A percentile compares a stretch with the other conserved stretches of the same genome.
phyloP scores from a whole-genome alignment of 2,888 invertebrate genomes.

The Ecliptopera silaceata region DNA sequence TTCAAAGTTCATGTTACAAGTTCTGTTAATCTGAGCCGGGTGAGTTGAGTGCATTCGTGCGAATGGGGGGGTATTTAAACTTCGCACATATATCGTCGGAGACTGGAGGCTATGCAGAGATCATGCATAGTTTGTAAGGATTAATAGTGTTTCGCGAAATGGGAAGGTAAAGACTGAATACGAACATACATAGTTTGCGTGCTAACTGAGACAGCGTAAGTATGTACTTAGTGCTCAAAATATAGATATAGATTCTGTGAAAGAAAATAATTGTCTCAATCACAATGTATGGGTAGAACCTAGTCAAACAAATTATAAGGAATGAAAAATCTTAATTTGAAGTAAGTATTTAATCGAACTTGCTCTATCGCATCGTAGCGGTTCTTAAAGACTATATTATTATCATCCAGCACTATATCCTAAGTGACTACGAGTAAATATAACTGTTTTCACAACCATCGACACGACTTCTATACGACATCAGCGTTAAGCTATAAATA shows the following conservation, averaged over 20 bases:
- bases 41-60: constrained; percentile 29
- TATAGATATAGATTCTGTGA: no score
- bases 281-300: no score
- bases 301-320: no score
- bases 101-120: constrained; percentile 28
- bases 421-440: constrained; percentile 1
- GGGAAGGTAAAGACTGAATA: not conserved
- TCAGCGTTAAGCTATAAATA: no score
- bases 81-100: constrained; percentile 37
- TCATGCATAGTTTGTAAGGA: constrained; percentile 17
- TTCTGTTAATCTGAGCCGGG: constrained; percentile 18
- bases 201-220: no score
- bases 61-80: constrained; percentile 36
- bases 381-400: no score
- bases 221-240: no score
- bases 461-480: no score
- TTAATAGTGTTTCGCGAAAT: constrained; percentile 8
- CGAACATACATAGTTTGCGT: no score
- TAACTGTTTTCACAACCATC: no score
- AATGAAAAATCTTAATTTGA: no score
- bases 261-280: no score
- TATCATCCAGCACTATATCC: not conserved
- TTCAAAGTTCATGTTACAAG: constrained; percentile 14
- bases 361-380: not conserved
- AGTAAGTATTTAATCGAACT: not conserved